These are phyloP conservation scores for Drosophila melanogaster DNA, from an alignment of 1,140 invertebrate species.

Conservation along the genomic window DNA sequence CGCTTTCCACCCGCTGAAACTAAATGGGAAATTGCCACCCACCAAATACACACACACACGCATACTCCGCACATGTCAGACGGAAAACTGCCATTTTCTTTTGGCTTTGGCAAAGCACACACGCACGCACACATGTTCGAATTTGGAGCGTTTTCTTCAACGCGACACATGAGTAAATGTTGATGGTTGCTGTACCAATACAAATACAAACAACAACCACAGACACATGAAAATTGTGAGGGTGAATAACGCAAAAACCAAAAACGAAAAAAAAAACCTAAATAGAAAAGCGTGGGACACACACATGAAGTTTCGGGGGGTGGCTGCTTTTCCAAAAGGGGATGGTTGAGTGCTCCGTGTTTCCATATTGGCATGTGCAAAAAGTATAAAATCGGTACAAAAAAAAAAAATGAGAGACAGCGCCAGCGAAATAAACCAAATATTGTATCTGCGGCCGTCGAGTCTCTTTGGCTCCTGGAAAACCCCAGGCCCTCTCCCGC, in stretches of 20 bases:
- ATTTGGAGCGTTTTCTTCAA: constrained; percentile 57
- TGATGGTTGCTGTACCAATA: constrained; percentile 82
- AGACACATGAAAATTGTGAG: constrained; percentile 45
- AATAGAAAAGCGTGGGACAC: constrained; percentile 50
- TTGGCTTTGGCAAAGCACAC: constrained; percentile 61
- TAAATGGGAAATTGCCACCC: constrained; percentile 72
- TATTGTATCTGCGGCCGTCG: constrained; percentile 50
- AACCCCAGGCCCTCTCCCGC: not conserved
- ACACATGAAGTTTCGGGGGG: constrained; percentile 55
- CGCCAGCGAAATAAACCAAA: constrained; percentile 54
- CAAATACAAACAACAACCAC: constrained; percentile 76
- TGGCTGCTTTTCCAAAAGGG: constrained; percentile 16
- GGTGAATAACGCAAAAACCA: constrained; percentile 56
- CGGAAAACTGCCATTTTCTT: constrained; percentile 69
- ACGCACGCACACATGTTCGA: constrained; percentile 46
- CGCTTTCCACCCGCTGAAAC: constrained; percentile 68
- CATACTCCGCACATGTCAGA: constrained; percentile 9
- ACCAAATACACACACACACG: constrained; percentile 28
- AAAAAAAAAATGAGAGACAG: constrained; percentile 39
- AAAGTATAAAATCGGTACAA: constrained; percentile 21
- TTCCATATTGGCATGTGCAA: constrained; percentile 77
- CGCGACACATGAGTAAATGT: constrained; percentile 71
- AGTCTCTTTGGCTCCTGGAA: constrained; percentile 5
- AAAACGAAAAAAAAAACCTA: constrained; percentile 15
- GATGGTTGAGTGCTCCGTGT: constrained; percentile 44